phyloP scores from a whole-genome alignment of 2,888 invertebrate species.

The Dusona sp. region DNA sequence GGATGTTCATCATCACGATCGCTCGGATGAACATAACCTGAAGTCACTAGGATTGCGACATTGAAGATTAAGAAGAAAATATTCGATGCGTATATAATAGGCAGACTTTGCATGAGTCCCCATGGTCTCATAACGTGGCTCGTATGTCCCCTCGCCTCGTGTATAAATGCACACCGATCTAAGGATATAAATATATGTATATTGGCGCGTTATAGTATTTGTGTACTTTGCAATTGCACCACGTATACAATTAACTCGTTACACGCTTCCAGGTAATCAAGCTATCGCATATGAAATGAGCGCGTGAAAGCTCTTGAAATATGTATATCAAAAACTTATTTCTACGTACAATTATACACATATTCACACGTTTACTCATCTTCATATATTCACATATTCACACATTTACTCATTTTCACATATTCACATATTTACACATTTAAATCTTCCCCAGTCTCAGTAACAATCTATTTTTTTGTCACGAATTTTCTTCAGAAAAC shows the following conservation, averaged over 20 bases:
- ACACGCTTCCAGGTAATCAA: constrained; percentile 66
- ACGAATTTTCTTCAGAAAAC: too few species aligned
- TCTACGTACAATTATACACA: neutral
- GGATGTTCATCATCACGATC: constrained; percentile 45
- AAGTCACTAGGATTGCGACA: constrained; percentile 43
- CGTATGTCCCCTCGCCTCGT: constrained; percentile 40
- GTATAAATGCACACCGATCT: constrained; percentile 4
- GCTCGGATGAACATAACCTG: constrained; percentile 22
- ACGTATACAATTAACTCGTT: constrained; percentile 67
- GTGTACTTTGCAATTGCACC: constrained; percentile 54
- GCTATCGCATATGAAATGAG: constrained; percentile 65
- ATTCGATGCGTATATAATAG: constrained; percentile 48
- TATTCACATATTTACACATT: too few species aligned
- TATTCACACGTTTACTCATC: neutral
- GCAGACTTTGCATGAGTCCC: constrained; percentile 30
- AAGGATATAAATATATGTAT: neutral
- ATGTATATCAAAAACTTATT: constrained; percentile 19
- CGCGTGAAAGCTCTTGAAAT: constrained; percentile 60
- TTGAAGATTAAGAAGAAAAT: constrained; percentile 55
- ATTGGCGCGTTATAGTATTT: constrained; percentile 9
- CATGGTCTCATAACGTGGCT: constrained; percentile 22
- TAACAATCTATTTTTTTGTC: neutral
- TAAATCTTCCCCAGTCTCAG: neutral
- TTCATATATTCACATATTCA: too few species aligned
- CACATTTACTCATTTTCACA: too few species aligned